Base-by-base conservation (phyloP, 2,888 invertebrate genomes). In the Aporophyla lueneburgensis region DNA sequence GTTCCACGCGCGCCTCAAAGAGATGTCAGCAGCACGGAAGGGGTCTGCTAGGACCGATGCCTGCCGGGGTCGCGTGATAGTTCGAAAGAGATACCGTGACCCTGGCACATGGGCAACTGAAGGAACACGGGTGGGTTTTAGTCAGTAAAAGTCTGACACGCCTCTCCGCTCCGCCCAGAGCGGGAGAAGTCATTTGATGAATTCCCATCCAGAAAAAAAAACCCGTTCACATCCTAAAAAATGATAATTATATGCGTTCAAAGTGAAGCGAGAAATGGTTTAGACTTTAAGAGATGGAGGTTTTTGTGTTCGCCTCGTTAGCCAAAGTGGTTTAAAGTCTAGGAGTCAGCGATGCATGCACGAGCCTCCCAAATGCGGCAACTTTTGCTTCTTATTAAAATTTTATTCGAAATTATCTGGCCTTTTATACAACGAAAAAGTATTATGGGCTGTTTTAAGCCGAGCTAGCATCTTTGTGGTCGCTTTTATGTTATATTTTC, bases 281-380 rank as follows among this genome's bases (percentile, higher is more conserved):
- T 6, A 62, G 67, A 85, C 43, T 59, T 68, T 77, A 59, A 83
- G 51, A 76, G 79, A 78, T 85, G 76, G 43, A 54, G 68, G 59
- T 73, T 85, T 81, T 79, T 69, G 49, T 51, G 58, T 66, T 76
- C 76, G 79, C 71, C 59, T 87, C 87, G 87, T 82, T 82, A 77
- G 9, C 24, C 54, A 76, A 85, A 86, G 83, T 83, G 83, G 83
- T 74, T 87, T 78, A 76, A 77, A 76, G 77, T 83, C 83, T 86
- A 83, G 80, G 53, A 68, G 58, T 59, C 86, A 83, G 61, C 87
- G 83, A 58, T 68, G 86, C 87, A 78, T 80, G 54, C 78, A 58
- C 24, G 53, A 87, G 86, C 62, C 70, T 67, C 71, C 77, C 24
- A 80, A 87, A 87, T 83, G 77, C 77, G 76, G 83, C 73, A 73